phyloP scores from a whole-genome alignment of 92 coral and sea anemone species.

The Zoanthus gigantus region DNA sequence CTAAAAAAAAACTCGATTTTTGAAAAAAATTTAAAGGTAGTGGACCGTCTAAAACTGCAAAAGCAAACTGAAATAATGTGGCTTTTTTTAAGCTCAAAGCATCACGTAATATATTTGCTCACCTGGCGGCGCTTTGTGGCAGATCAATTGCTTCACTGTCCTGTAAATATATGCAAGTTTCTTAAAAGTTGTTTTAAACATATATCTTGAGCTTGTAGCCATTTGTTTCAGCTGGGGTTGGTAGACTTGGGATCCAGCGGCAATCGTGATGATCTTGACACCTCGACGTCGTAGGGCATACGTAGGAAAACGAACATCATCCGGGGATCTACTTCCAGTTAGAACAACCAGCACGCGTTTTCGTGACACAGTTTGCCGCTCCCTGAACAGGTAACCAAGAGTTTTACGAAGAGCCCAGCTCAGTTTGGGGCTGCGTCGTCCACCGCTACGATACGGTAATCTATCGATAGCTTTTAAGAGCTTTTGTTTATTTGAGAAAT shows the following conservation, averaged over 20 bases:
- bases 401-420: background rate
- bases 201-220: conserved; percentile 14
- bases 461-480: conserved; percentile 2
- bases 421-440: background rate
- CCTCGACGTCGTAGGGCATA: conserved; percentile 15
- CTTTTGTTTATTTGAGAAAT: conserved; percentile 8
- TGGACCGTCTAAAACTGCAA: background rate
- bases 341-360: conserved; percentile 34
- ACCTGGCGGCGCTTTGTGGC: conserved; percentile 36
- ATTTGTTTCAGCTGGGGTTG: conserved; percentile 20
- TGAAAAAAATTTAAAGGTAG: too few species aligned
- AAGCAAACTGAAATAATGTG: background rate
- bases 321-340: conserved; percentile 3
- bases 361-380: background rate
- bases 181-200: conserved; percentile 3
- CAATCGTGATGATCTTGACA: background rate
- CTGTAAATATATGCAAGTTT: background rate
- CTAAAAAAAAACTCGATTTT: too few species aligned
- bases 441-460: conserved; percentile 33
- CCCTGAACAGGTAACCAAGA: conserved; percentile 18
- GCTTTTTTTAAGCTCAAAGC: background rate
- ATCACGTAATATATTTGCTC: background rate
- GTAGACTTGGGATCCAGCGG: background rate
- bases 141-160: conserved; percentile 14
- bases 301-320: conserved; percentile 3